Conservation (phyloP, 92 coral and sea anemone genomes). For the Bergia puertoricense region DNA sequence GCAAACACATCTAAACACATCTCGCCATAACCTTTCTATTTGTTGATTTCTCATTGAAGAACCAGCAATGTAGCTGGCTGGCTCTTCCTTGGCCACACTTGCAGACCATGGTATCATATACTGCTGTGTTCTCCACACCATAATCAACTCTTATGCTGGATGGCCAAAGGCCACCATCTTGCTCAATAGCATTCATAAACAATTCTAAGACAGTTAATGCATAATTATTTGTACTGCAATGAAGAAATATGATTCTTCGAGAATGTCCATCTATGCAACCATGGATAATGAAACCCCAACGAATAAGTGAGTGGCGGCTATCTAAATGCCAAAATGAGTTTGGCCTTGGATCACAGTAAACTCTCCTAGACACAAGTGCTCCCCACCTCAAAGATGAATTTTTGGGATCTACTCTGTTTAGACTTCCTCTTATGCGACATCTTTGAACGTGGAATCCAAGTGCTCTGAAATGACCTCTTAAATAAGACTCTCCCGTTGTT, state of each 20-base stretch:
- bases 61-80: conserved; percentile 67
- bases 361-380: conserved; percentile 51
- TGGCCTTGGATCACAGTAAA: conserved; percentile 61
- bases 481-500: conserved; percentile 43
- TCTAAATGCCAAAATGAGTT: conserved; percentile 75
- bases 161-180: conserved; percentile 66
- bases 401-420: conserved; percentile 58
- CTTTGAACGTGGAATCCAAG: conserved; percentile 39
- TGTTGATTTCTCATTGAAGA: conserved; percentile 72
- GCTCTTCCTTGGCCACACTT: conserved; percentile 55
- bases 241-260: conserved; percentile 63
- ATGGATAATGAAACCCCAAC: conserved; percentile 73
- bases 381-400: conserved; percentile 75
- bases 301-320: conserved; percentile 69
- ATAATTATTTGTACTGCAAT: conserved; percentile 60
- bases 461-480: conserved; percentile 41
- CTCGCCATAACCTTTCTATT: conserved; percentile 54
- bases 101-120: conserved; percentile 61
- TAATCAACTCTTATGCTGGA: conserved; percentile 68
- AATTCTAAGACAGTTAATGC: conserved; percentile 55
- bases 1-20: conserved; percentile 47
- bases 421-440: conserved; percentile 48
- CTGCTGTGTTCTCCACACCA: conserved; percentile 67
- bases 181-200: conserved; percentile 52
- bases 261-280: conserved; percentile 79